phyloP scores from a whole-genome alignment of 2,113 vertebrate genomes.

The Lampris megalopsis region DNA sequence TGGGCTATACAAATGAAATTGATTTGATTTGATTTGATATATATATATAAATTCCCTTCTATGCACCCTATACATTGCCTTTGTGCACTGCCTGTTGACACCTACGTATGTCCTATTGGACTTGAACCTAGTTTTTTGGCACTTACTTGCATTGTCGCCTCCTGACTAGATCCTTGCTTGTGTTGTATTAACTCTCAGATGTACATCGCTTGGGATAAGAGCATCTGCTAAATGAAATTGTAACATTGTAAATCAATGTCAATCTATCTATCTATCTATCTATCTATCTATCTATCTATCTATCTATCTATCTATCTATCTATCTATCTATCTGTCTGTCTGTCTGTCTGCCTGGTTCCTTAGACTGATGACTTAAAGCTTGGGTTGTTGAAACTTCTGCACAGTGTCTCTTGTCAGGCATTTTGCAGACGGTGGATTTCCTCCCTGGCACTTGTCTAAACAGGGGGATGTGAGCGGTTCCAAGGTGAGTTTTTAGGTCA shows the following conservation, averaged over 20 bases:
- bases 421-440: constrained; percentile 28
- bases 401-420: constrained; percentile 49
- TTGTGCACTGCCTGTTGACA: too few species aligned
- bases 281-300: constrained; percentile 16
- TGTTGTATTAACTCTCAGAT: too few species aligned
- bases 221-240: too few species aligned
- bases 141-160: too few species aligned
- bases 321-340: constrained; percentile 1
- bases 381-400: constrained; percentile 52
- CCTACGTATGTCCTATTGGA: too few species aligned
- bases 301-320: constrained; percentile 7
- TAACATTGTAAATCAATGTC: background rate
- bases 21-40: too few species aligned
- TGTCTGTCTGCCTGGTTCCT: constrained; percentile 1
- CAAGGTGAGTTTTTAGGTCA: constrained; percentile 78
- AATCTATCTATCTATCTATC: background rate
- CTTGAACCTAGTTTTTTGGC: too few species aligned
- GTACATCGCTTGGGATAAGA: too few species aligned
- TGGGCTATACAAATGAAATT: too few species aligned
- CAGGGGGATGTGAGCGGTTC: constrained; percentile 59
- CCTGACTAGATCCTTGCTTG: too few species aligned
- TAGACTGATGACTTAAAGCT: constrained; percentile 57
- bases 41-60: too few species aligned
- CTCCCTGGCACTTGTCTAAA: constrained; percentile 67
- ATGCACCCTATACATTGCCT: too few species aligned